A percentile compares a stretch with the other conserved stretches of the same genome.
Evolutionary conservation across 2,797 vertebrate genomes (phyloP).

Genomic region (Tolypeutes matacus): DNA sequence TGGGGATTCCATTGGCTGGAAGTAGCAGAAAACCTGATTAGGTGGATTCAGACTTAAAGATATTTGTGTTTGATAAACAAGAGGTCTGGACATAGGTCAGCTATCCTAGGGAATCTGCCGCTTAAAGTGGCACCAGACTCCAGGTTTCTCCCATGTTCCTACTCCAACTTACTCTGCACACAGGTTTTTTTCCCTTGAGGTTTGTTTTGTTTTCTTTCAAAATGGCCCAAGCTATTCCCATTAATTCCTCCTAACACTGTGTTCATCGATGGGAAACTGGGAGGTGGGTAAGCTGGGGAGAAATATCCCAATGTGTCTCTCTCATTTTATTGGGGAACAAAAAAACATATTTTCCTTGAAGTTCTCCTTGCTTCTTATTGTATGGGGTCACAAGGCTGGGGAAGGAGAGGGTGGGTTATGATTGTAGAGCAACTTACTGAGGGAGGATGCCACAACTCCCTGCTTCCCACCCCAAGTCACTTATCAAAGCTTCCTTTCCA

Average conservation of each 20-base stretch:
- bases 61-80: not conserved
- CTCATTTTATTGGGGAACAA: not conserved
- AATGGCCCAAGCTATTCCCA: no score
- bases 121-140: not conserved
- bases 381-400: not conserved
- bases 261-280: not conserved
- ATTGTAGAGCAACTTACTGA: accelerated
- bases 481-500: not conserved
- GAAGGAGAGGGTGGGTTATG: not conserved
- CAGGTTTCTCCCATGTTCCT: not conserved
- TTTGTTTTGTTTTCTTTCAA: not conserved
- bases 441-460: no score
- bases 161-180: not conserved
- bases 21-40: not conserved
- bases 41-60: not conserved
- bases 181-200: not conserved
- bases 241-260: not conserved
- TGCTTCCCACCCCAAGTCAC: not conserved
- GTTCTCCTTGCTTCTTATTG: not conserved
- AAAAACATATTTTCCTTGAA: not conserved
- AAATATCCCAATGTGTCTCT: not conserved
- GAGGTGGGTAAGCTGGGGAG: not conserved
- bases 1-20: not conserved
- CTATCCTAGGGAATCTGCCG: not conserved
- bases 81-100: no score